These are phyloP conservation scores for Andrena praecox DNA, from an alignment of 2,888 invertebrate species.

Conservation along the genomic window DNA sequence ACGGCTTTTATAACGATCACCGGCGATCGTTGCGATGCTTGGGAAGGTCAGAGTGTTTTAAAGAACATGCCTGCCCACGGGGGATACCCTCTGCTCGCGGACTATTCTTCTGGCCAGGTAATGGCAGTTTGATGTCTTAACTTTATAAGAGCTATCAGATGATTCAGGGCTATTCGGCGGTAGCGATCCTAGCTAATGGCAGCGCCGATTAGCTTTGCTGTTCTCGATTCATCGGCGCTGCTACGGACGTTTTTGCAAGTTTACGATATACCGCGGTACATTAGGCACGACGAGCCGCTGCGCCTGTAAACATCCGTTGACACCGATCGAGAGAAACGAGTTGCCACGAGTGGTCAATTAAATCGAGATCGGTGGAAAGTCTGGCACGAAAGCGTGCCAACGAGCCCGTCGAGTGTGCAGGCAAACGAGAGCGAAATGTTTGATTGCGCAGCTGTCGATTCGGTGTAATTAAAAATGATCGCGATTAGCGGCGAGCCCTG, in stretches of 20 bases:
- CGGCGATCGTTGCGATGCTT: background rate
- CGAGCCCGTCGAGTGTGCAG: background rate
- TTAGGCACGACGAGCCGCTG: background rate
- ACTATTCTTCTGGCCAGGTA: background rate
- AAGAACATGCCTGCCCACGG: background rate
- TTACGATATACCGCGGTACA: background rate
- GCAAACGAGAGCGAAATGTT: background rate
- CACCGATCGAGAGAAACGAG: background rate
- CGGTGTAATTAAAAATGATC: slow-evolving; percentile 7
- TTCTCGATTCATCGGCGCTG: slow-evolving; percentile 3
- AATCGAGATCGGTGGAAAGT: background rate
- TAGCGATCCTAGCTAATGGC: slow-evolving; percentile 1
- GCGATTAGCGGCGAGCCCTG: background rate
- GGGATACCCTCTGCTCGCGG: background rate
- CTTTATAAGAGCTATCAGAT: background rate
- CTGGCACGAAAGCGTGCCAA: background rate
- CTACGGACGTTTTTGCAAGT: background rate
- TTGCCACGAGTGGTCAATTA: background rate
- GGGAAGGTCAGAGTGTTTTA: slow-evolving; percentile 8
- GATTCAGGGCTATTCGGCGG: slow-evolving; percentile 2
- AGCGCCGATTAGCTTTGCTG: background rate
- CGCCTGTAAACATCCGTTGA: slow-evolving; percentile 4
- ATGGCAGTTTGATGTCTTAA: background rate
- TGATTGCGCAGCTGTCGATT: slow-evolving; percentile 1
- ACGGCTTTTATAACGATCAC: slow-evolving; percentile 6